Evolutionary conservation across 2,797 vertebrate genomes (phyloP).

Genomic region (Falco naumanni): DNA sequence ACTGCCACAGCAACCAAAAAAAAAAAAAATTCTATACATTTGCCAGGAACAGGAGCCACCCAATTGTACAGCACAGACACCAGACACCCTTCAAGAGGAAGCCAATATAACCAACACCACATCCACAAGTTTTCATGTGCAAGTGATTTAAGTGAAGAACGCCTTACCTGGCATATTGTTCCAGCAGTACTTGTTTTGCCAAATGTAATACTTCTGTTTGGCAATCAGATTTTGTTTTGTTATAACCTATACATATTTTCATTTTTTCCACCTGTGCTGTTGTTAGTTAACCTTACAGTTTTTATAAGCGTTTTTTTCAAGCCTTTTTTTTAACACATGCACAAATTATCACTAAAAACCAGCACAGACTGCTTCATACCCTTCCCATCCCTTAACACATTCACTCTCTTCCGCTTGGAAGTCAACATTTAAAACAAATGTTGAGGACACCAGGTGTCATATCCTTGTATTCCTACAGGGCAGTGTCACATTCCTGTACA

Average conservation of each 20-base stretch:
- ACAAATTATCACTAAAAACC: background rate
- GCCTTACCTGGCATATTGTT: background rate
- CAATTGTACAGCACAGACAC: background rate
- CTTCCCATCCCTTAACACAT: background rate
- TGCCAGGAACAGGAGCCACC: background rate
- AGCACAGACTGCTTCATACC: background rate
- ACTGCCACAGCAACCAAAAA: background rate
- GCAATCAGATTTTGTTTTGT: background rate
- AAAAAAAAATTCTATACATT: too few relatives aligned
- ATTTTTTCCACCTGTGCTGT: background rate
- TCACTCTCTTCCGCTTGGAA: background rate
- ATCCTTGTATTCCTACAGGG: background rate
- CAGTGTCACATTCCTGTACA: background rate
- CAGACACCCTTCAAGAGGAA: background rate
- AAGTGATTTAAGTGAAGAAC: background rate
- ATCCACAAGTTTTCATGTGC: background rate
- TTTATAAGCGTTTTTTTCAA: background rate
- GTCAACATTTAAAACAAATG: background rate
- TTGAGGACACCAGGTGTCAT: background rate
- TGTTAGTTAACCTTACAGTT: background rate
- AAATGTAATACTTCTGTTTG: background rate
- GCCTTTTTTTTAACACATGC: background rate
- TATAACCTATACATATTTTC: background rate
- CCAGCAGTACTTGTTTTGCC: background rate
- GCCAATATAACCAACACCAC: too few relatives aligned